Conservation (phyloP, 1,140 invertebrate genomes). For the fruit fly (Drosophila melanogaster) region Release_6_plus_ISO1_MT NT_037436.4:16446501-16447000, state of each 20-base stretch:
- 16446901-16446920: conserved; percentile 48
- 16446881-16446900: conserved; percentile 43
- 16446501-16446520: not conserved
- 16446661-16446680: no score
- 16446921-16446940: conserved; percentile 27
- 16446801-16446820: conserved; percentile 15
- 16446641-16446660: no score
- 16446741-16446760: no score
- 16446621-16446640: not conserved
- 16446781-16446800: conserved; percentile 12
- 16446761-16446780: not conserved
- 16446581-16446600: not conserved
- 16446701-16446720: not conserved
- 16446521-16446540: not conserved
- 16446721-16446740: not conserved
- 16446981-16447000: conserved; percentile 57
- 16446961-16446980: conserved; percentile 73
- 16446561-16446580: conserved; percentile 9
- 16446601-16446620: not conserved
- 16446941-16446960: conserved; percentile 71
- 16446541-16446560: conserved; percentile 6
- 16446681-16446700: not conserved
- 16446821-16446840: conserved; percentile 30
- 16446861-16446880: conserved; percentile 72
- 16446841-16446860: conserved; percentile 52